Evolutionary conservation across 2,888 invertebrate genomes (phyloP), one percentile per base, ranked within the genome.

Genomic region (Melipona beecheii): DNA sequence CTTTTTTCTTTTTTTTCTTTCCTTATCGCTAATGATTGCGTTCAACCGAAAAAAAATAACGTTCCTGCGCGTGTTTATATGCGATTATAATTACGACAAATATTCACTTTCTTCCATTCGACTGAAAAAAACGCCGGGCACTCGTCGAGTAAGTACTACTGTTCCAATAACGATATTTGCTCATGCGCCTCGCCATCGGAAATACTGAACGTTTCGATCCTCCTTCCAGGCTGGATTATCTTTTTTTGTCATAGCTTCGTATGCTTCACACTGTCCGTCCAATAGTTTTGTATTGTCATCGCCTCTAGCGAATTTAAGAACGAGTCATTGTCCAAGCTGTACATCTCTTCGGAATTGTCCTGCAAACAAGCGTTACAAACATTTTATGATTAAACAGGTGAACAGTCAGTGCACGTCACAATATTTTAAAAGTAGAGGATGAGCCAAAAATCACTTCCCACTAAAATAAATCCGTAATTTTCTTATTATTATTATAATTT

Each of bases 301-400:
- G 98, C 98, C 95, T 98, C 98, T 91, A 98, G 95, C 84, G 98
- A 98, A 95, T 98, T 98, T 84, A 98, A 96, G 95, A 98, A 98
- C 85, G 98, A 98, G 94, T 98, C 98, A 94, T 98, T 98, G 95
- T 98, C 98, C 95, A 98, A 95, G 92, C 98, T 98, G 95, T 98
- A 98, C 98, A 98, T 98, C 95, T 98, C 98, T 95, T 98, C 98
- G 11, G 98, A 98, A 93, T 98, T 98, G 94, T 98, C 98, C 98
- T 98, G 95, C 31, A 96, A 80, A 21, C 0, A 15, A 31, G 56
- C 11, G 11, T n/a, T 15, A n/a, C 36, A n/a, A n/a, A n/a, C 36
- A 9, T 43, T 9, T 43, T 43, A 43, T 43, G 43, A 43, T 11
- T 9, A 9, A 43, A 43, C 9, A 43, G 43, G 9, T 43, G 1